Percentiles rank a stretch among this genome's conserved stretches.
These are phyloP conservation scores for Anoplopoma fimbria DNA, from an alignment of 2,113 vertebrate species.

Conservation along the genomic window DNA sequence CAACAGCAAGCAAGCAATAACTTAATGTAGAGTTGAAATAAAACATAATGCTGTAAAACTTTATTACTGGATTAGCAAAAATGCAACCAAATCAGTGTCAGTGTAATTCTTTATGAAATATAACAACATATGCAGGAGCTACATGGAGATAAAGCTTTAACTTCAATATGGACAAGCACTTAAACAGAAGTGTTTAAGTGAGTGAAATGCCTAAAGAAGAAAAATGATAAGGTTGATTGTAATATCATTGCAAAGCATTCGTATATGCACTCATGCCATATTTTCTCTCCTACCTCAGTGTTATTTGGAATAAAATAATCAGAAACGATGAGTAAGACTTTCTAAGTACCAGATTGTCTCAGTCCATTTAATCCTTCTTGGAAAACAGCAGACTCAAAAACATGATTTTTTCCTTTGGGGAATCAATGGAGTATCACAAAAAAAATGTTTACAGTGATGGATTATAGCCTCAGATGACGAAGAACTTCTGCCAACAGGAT, in stretches of 20 bases:
- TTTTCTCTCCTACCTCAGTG: not conserved
- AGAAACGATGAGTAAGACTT: slow-evolving; percentile 4
- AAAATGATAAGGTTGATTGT: not conserved
- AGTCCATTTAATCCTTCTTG: slow-evolving; percentile 24
- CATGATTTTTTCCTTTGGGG: not conserved
- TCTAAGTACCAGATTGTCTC: slow-evolving; percentile 6
- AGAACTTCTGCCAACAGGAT: slow-evolving; percentile 23
- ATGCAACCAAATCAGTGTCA: slow-evolving; percentile 18
- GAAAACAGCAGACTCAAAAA: slow-evolving; percentile 17
- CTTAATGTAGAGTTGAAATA: slow-evolving; percentile 33
- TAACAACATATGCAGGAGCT: not conserved
- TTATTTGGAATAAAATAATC: not conserved
- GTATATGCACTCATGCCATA: not conserved
- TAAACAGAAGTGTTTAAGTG: not conserved
- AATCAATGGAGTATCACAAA: slow-evolving; percentile 25
- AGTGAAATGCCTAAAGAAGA: not conserved
- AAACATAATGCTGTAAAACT: slow-evolving; percentile 33
- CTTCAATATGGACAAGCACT: slow-evolving; percentile 4
- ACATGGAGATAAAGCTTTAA: not conserved
- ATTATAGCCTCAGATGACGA: slow-evolving; percentile 21
- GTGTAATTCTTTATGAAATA: slow-evolving; percentile 3
- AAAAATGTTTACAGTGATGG: slow-evolving; percentile 21
- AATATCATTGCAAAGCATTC: not conserved
- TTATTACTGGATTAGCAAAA: slow-evolving; percentile 22
- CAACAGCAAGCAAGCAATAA: slow-evolving; percentile 29